phyloP scores from a whole-genome alignment of 1,140 invertebrate species.

The Euschistus heros region DNA sequence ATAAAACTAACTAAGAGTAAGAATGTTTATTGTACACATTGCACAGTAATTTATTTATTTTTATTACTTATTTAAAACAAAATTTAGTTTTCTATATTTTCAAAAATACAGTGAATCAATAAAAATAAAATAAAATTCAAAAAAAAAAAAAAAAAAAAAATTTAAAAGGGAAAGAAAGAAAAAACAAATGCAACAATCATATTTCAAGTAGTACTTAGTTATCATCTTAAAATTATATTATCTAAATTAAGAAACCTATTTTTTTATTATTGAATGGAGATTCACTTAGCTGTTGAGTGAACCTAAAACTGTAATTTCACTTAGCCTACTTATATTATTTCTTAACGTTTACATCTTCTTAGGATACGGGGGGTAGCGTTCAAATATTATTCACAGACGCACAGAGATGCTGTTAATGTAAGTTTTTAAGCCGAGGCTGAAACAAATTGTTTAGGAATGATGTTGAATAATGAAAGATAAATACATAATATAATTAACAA shows the following conservation, averaged over 20 bases:
- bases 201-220: conserved; percentile 1
- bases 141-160: conserved; percentile 2
- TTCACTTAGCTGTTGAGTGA: conserved; percentile 2
- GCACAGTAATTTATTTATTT: background rate
- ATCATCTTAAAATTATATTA: background rate
- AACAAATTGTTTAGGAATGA: conserved; percentile 8
- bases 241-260: conserved; percentile 13
- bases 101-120: background rate
- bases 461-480: background rate
- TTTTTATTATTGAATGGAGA: background rate
- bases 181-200: conserved; percentile 4
- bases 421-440: conserved; percentile 14
- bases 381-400: conserved; percentile 6
- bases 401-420: background rate
- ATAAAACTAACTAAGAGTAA: conserved; percentile 1
- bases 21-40: conserved; percentile 15
- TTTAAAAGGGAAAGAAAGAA: background rate
- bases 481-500: background rate
- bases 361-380: background rate
- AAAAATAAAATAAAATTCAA: background rate
- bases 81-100: background rate
- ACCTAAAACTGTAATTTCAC: background rate
- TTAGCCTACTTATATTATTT: background rate
- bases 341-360: background rate
- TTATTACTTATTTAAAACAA: background rate